Evolutionary conservation across 2,888 invertebrate genomes (phyloP).

Genomic region (Andrena bicolor): DNA sequence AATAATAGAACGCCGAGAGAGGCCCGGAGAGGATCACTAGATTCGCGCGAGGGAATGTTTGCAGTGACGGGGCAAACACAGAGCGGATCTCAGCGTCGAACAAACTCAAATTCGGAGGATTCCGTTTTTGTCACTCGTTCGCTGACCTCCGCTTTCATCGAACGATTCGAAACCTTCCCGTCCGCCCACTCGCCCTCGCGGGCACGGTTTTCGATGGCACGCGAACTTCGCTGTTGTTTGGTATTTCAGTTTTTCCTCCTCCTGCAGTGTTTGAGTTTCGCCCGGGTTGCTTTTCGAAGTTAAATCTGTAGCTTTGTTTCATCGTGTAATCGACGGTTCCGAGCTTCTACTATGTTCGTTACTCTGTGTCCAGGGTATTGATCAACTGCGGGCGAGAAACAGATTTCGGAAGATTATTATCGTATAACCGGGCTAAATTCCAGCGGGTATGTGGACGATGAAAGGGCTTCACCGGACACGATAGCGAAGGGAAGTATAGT

Average conservation of each 20-base stretch:
- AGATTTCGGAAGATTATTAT: not conserved
- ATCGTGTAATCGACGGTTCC: not conserved
- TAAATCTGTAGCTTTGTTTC: not conserved
- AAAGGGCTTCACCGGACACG: not conserved
- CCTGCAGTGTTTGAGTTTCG: not conserved
- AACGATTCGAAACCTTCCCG: not conserved
- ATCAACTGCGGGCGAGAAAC: not conserved
- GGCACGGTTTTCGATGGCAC: no score
- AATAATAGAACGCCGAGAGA: conserved; percentile 21
- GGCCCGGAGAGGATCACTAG: not conserved
- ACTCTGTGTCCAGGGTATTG: not conserved
- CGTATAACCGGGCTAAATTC: not conserved
- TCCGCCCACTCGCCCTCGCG: no score
- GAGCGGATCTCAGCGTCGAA: conserved; percentile 1
- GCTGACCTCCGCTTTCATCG: not conserved
- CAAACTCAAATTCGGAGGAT: conserved; percentile 9
- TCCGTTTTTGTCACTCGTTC: conserved; percentile 10
- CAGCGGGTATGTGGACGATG: not conserved
- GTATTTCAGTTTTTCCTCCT: not conserved
- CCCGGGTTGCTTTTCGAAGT: not conserved
- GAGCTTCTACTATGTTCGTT: not conserved
- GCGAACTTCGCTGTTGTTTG: not conserved
- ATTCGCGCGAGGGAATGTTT: conserved; percentile 29
- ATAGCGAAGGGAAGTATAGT: not conserved
- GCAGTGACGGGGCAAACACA: conserved; percentile 17